A percentile compares a stretch with the other conserved stretches of the same genome.
These are phyloP conservation scores for Brachionus koreanus DNA, from an alignment of 1,140 invertebrate genomes.

Conservation along the genomic window DNA sequence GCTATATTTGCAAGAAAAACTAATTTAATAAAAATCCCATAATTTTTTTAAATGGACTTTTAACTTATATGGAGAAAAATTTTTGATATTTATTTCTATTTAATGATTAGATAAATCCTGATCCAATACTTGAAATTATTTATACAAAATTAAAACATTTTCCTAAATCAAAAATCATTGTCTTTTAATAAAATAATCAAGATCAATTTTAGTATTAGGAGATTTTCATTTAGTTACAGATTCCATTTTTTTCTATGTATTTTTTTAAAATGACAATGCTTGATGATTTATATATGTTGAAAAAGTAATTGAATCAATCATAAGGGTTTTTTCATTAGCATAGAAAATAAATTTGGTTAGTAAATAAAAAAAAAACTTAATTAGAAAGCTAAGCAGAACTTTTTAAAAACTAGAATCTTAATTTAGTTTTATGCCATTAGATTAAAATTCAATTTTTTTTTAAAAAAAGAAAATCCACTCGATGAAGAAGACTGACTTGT, in stretches of 20 bases:
- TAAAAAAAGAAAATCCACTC: conserved; percentile 42
- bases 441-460: conserved; percentile 41
- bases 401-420: background rate
- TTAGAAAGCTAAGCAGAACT: background rate
- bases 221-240: background rate
- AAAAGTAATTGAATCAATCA: background rate
- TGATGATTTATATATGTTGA: background rate
- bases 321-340: background rate
- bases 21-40: no score
- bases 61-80: no score
- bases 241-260: no score
- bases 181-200: background rate
- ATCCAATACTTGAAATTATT: background rate
- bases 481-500: background rate
- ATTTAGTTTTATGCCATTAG: conserved; percentile 32
- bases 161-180: background rate
- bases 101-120: background rate
- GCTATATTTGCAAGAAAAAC: no score
- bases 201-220: background rate
- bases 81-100: background rate
- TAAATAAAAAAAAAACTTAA: background rate
- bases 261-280: background rate
- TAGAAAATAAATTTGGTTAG: background rate
- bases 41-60: no score
- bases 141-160: background rate